Evolutionary conservation across 2,888 invertebrate species (phyloP).

Genomic region (Lissonota sp.): DNA sequence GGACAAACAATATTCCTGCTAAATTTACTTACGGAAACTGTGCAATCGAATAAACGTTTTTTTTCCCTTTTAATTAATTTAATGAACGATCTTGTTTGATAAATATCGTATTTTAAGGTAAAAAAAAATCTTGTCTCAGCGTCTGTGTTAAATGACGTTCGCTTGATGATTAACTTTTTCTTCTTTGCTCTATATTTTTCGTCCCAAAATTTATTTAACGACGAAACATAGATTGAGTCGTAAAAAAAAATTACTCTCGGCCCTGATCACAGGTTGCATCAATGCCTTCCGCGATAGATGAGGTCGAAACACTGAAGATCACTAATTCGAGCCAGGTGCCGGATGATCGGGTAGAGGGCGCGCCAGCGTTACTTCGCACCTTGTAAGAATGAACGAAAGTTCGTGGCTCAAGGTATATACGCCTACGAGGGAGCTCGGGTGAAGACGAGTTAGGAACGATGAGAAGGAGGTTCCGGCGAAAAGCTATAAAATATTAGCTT

Average conservation of each 20-base stretch:
- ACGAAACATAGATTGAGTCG: conserved; percentile 67
- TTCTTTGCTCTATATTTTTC: neutral
- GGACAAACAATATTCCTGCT: no score
- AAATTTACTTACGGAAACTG: no score
- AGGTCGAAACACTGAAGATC: conserved; percentile 11
- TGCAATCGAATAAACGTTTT: no score
- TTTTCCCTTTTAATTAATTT: no score
- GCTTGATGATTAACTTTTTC: no score
- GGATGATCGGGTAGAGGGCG: conserved; percentile 43
- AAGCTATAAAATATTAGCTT: conserved; percentile 55
- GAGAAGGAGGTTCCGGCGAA: conserved; percentile 41
- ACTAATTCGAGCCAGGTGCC: conserved; percentile 57
- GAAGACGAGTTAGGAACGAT: conserved; percentile 18
- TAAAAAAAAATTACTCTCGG: conserved; percentile 60
- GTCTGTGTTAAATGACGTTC: no score
- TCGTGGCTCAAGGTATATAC: conserved; percentile 6
- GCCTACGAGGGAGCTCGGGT: conserved; percentile 41
- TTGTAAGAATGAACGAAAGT: conserved; percentile 50
- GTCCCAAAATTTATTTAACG: neutral
- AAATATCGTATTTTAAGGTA: no score
- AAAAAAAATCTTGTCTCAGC: no score
- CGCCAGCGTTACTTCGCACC: conserved; percentile 53
- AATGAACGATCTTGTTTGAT: no score
- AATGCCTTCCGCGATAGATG: conserved; percentile 1
- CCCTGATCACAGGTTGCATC: conserved; percentile 49